These are phyloP conservation scores for Cyanoramphus novaezelandiae DNA, from an alignment of 2,113 vertebrate genomes.

Conservation along the genomic window DNA sequence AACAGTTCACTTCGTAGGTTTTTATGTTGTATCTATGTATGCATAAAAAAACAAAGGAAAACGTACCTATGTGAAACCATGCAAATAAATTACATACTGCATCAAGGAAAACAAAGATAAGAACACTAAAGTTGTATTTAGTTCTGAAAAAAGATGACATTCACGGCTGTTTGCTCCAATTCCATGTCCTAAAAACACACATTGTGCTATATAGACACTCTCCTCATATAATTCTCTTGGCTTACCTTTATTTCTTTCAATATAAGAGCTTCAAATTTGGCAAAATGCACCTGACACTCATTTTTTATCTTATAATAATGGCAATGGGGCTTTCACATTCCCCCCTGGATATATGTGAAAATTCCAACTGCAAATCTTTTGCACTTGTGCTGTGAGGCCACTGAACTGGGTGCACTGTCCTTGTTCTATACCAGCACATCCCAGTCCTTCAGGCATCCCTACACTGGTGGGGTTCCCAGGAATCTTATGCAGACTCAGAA, in stretches of 20 bases:
- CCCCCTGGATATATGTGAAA: neutral
- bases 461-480: neutral
- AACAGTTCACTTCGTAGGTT: neutral
- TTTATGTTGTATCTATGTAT: neutral
- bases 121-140: neutral
- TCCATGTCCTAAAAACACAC: neutral
- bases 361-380: neutral
- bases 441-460: neutral
- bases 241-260: neutral
- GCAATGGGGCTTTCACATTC: neutral
- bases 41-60: neutral
- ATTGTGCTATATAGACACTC: neutral
- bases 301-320: neutral
- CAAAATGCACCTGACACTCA: neutral
- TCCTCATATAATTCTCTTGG: neutral
- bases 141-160: neutral
- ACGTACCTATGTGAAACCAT: neutral
- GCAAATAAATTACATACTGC: neutral
- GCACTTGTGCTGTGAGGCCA: neutral
- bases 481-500: neutral
- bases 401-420: neutral
- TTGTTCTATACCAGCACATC: neutral
- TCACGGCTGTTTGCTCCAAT: rapidly evolving
- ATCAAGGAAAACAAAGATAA: neutral
- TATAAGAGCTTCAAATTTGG: neutral